phyloP scores from a whole-genome alignment of 92 coral and sea anemone genomes.

The Galaxea fascicularis region DNA sequence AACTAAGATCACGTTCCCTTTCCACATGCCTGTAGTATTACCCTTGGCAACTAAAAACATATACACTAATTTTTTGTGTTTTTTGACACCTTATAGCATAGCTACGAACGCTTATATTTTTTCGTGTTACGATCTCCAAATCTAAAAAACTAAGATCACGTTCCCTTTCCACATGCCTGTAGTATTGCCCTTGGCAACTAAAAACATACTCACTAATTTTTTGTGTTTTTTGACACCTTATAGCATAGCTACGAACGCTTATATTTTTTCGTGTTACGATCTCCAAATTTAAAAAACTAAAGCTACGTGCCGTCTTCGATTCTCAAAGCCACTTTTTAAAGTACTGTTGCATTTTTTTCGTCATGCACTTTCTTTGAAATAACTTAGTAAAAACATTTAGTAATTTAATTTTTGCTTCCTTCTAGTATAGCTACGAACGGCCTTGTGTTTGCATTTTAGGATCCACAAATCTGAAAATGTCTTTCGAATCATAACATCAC shows the following conservation, averaged over 20 bases:
- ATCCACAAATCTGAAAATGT: neutral
- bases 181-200: neutral
- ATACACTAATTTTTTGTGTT: too few species aligned
- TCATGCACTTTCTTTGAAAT: too few species aligned
- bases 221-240: too few species aligned
- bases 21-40: neutral
- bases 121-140: neutral
- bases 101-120: neutral
- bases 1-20: neutral
- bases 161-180: neutral
- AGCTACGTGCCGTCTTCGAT: too few species aligned
- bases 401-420: too few species aligned
- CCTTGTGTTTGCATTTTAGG: neutral
- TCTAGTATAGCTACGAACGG: neutral
- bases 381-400: neutral
- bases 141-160: neutral
- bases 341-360: neutral
- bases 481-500: neutral
- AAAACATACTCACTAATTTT: too few species aligned
- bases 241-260: neutral
- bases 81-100: neutral
- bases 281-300: neutral
- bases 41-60: neutral
- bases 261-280: neutral
- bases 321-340: too few species aligned